A percentile compares a stretch with the other conserved stretches of the same genome.
These are phyloP conservation scores for Tenualosa ilisha DNA, from an alignment of 2,797 vertebrate species.

Conservation along the genomic window DNA sequence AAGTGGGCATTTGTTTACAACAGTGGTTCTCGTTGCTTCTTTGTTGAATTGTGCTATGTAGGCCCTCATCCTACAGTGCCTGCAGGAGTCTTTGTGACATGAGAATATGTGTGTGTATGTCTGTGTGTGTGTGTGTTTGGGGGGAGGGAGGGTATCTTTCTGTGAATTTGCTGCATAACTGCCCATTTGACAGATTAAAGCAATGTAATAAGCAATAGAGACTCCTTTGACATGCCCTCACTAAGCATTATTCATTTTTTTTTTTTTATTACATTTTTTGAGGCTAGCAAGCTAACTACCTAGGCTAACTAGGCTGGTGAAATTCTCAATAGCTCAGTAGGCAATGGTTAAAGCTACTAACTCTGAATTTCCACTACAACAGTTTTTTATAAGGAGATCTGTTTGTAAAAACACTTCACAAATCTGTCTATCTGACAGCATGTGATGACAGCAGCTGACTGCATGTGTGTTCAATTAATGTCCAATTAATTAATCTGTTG, in stretches of 20 bases:
- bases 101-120: background rate
- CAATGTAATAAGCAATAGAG: constrained; percentile 41
- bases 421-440: too few species aligned
- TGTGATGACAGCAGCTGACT: constrained; percentile 27
- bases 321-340: background rate
- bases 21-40: background rate
- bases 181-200: constrained; percentile 38
- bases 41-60: background rate
- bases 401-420: too few species aligned
- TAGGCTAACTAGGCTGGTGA: background rate
- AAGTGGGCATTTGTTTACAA: background rate
- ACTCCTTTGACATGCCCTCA: constrained; percentile 29
- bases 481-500: constrained; percentile 79
- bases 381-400: too few species aligned
- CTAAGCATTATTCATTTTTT: constrained; percentile 19
- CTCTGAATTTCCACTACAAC: background rate
- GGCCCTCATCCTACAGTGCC: background rate
- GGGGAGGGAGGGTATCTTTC: background rate
- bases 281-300: background rate
- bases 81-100: background rate
- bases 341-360: background rate
- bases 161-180: constrained; percentile 29
- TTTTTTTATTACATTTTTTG: background rate
- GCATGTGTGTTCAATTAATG: constrained; percentile 65
- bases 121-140: background rate